phyloP scores from a whole-genome alignment of 2,888 invertebrate species.

The Metalampra italica region DNA sequence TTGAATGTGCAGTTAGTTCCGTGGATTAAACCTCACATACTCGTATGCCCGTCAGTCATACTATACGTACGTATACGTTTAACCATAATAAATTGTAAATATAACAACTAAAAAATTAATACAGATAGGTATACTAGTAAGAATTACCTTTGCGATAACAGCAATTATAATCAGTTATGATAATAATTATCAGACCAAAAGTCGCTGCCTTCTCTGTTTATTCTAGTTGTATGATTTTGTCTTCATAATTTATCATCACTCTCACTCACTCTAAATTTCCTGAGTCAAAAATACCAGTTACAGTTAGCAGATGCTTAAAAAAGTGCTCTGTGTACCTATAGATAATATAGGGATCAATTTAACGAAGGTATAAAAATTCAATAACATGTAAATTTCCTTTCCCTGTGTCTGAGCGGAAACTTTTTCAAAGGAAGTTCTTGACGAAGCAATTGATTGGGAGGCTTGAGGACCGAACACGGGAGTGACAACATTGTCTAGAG shows the following conservation, averaged over 20 bases:
- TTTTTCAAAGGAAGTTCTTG: conserved; percentile 61
- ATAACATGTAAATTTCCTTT: conserved; percentile 73
- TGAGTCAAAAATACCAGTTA: neutral
- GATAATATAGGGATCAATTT: conserved; percentile 31
- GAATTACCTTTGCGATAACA: too few species aligned
- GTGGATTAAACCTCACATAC: conserved; percentile 46
- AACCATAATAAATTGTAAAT: neutral
- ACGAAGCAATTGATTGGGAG: conserved; percentile 59
- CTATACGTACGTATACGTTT: neutral
- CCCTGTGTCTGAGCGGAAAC: conserved; percentile 58
- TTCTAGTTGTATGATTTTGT: too few species aligned
- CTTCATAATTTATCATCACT: too few species aligned
- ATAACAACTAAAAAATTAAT: neutral
- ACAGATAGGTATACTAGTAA: too few species aligned
- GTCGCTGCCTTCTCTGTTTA: too few species aligned
- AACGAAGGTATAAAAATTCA: conserved; percentile 73
- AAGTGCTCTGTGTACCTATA: too few species aligned
- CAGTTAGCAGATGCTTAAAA: neutral
- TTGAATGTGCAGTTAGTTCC: conserved; percentile 71
- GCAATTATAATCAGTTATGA: too few species aligned
- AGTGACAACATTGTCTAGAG: conserved; percentile 3
- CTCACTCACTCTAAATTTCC: too few species aligned
- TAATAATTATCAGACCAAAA: too few species aligned
- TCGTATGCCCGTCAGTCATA: neutral
- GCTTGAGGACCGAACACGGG: conserved; percentile 20